Evolutionary conservation across 2,113 vertebrate species (phyloP).

Genomic region (Labrus mixtus): DNA sequence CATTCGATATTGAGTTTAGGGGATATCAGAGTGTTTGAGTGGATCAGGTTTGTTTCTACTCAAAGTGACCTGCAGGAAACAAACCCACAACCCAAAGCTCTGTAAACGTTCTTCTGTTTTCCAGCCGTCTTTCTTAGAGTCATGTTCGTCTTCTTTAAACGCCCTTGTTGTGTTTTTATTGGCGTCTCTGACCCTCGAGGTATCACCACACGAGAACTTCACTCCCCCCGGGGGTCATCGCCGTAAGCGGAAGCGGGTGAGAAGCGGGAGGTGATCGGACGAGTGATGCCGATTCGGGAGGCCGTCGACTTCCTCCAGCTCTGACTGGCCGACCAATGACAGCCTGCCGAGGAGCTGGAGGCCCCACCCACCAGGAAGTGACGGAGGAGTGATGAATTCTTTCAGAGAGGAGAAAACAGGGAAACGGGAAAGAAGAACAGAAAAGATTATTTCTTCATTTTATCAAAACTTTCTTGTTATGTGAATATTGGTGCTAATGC

Average conservation of each 20-base stretch:
- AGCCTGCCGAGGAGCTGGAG: constrained; percentile 91
- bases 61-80: too few species aligned
- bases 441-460: neutral
- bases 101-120: neutral
- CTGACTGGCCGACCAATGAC: constrained; percentile 88
- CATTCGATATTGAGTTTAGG: too few species aligned
- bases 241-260: constrained; percentile 89
- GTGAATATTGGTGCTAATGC: too few species aligned
- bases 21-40: too few species aligned
- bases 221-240: constrained; percentile 61
- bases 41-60: too few species aligned
- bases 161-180: too few species aligned
- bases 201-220: too few species aligned
- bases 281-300: constrained; percentile 92
- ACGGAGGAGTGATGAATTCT: constrained; percentile 18
- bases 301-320: constrained; percentile 88
- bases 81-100: too few species aligned
- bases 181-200: too few species aligned
- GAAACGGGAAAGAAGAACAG: neutral
- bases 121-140: neutral
- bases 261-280: constrained; percentile 94
- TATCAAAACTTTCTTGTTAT: neutral
- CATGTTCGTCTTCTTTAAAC: too few species aligned
- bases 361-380: constrained; percentile 76
- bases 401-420: neutral